These are phyloP conservation scores for Microctonus hyperodae DNA, from an alignment of 2,888 invertebrate genomes.

Conservation along the genomic window DNA sequence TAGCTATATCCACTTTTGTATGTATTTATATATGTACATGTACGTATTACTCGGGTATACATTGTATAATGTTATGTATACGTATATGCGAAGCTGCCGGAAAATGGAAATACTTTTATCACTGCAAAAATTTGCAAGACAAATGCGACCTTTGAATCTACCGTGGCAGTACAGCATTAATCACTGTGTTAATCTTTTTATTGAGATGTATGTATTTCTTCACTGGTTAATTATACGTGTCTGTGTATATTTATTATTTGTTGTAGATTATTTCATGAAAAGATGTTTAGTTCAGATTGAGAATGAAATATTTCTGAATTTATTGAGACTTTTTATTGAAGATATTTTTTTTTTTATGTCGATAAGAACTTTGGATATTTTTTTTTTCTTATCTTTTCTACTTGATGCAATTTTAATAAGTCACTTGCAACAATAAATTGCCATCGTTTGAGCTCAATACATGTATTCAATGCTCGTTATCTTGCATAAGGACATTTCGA, in stretches of 20 bases:
- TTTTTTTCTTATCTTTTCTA: too few species aligned
- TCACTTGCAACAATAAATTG: background rate
- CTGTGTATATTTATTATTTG: background rate
- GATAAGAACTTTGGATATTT: background rate
- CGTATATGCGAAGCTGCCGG: slow-evolving; percentile 9
- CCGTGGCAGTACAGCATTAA: slow-evolving; percentile 33
- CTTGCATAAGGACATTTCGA: slow-evolving; percentile 3
- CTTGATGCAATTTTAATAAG: background rate
- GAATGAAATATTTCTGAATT: too few species aligned
- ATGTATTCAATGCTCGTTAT: slow-evolving; percentile 3
- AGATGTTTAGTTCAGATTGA: too few species aligned
- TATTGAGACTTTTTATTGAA: background rate
- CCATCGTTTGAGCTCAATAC: background rate
- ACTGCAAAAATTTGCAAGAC: slow-evolving; percentile 43
- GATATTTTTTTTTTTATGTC: background rate
- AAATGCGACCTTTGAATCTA: slow-evolving; percentile 36
- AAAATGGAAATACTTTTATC: slow-evolving; percentile 43
- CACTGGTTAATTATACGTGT: background rate
- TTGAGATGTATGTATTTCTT: slow-evolving; percentile 22
- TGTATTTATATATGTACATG: slow-evolving; percentile 2
- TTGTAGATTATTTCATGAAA: background rate
- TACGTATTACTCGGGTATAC: background rate
- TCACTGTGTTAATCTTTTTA: slow-evolving; percentile 40
- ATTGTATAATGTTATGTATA: background rate
- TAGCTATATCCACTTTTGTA: slow-evolving; percentile 10